Base-by-base conservation (phyloP, 1,140 invertebrate genomes). In the Drosophila funebris region DNA sequence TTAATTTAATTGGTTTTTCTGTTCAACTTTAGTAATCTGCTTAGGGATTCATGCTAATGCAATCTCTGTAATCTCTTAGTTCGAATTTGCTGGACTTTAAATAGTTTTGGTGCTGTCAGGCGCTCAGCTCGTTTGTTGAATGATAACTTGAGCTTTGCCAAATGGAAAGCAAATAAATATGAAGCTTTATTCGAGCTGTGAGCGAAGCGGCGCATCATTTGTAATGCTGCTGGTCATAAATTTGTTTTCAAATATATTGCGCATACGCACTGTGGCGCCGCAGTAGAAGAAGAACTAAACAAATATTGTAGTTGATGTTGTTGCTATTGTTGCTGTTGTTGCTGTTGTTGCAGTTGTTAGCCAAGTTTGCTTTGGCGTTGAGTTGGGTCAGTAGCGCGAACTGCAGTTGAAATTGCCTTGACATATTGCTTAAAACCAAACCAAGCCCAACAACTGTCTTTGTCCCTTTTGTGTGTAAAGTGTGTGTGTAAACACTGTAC, bases 161-260 rank as follows among this genome's bases (percentile, higher is more conserved):
- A 75, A 75, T 72, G 73, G 52, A 75, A 75, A 60, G 68, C 61
- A 75, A 75, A 75, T 75, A 72, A 75, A 75, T 75, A 72, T 13
- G 31, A 60, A 54, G 44, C 54, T 72, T 52, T 61, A 37, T 53
- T 48, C 9, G 33, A 64, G 68, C 31, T 58, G 68, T 39, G 22
- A 16, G 39, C 20, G 29, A 56, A 69, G 71, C 53, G 31, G 57
- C 50, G 67, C 57, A 70, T 74, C 72, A 58, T 73, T 67, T 52
- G 73, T 73, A 76, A 73, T 76, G 63, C 20, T 29, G 18, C 27
- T 29, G 18, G 61, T 36, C 74, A 73, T 76, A 76, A 76, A 76
- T 76, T 68, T 68, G 62, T 22, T 24, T 22, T 29, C 63, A 73
- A 76, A 76, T 73, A 73, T 73, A 76, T 76, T 69, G 74, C 74